Percentiles rank a stretch among this genome's conserved stretches.
Conservation (phyloP, 64 coral and sea anemone genomes). For the Porites lutea region DNA sequence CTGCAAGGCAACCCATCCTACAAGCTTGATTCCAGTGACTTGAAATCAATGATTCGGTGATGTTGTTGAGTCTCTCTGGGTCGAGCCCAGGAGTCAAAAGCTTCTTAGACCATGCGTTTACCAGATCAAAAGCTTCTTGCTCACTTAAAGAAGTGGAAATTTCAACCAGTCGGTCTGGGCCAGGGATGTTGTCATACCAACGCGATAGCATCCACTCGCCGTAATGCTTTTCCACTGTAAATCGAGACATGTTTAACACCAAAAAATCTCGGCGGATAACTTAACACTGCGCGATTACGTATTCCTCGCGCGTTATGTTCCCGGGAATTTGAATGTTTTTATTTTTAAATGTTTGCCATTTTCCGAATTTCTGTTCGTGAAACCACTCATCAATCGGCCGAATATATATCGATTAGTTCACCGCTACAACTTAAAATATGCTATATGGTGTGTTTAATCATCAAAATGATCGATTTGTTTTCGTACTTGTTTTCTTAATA, state of each 20-base stretch:
- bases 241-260: background rate
- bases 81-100: slow-evolving; percentile 71
- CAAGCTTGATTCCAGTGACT: slow-evolving; percentile 71
- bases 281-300: background rate
- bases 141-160: slow-evolving; percentile 70
- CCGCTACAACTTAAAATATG: background rate
- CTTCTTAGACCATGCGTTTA: slow-evolving; percentile 45
- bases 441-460: background rate
- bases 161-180: slow-evolving; percentile 72
- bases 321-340: background rate
- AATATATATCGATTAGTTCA: slow-evolving; percentile 15
- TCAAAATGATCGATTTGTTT: background rate
- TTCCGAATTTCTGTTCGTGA: background rate
- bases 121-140: slow-evolving; percentile 55
- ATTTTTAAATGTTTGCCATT: background rate
- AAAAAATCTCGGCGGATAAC: background rate
- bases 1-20: slow-evolving; percentile 78
- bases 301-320: background rate
- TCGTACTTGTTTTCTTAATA: slow-evolving; percentile 3
- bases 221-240: slow-evolving; percentile 63
- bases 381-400: background rate
- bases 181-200: slow-evolving; percentile 89
- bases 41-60: slow-evolving; percentile 63
- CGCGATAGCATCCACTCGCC: slow-evolving; percentile 88
- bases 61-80: slow-evolving; percentile 22